Evolutionary conservation across 2,113 vertebrate genomes (phyloP).

Genomic region (Prinia subflava): DNA sequence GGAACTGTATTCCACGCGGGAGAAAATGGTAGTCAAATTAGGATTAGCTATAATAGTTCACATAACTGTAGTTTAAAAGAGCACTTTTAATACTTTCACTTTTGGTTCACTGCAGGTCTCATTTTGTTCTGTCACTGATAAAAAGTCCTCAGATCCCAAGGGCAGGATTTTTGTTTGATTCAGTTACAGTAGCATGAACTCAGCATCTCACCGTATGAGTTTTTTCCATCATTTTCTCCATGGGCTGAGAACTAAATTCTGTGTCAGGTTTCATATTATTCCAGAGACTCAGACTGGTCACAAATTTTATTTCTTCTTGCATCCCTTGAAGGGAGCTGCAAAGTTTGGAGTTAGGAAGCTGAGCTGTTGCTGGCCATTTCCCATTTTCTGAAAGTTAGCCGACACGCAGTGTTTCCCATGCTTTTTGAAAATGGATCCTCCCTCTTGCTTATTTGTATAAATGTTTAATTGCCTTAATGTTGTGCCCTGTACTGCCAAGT

Average conservation of each 20-base stretch:
- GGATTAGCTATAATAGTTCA: neutral
- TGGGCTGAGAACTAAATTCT: neutral
- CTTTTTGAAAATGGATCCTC: neutral
- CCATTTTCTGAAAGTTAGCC: neutral
- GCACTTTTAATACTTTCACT: neutral
- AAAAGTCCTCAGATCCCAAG: neutral
- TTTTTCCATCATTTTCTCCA: neutral
- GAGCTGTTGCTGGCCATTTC: neutral
- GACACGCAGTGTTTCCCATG: neutral
- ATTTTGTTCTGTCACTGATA: neutral
- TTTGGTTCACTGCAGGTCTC: neutral
- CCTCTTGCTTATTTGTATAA: neutral
- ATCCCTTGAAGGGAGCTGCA: neutral
- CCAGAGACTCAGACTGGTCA: neutral
- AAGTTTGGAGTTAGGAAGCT: neutral
- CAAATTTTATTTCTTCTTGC: neutral
- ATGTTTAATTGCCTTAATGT: neutral
- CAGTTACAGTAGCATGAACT: neutral
- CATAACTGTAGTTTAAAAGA: neutral
- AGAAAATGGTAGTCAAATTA: neutral
- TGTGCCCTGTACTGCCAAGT: neutral
- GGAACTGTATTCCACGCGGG: neutral
- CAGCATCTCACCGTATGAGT: accelerated
- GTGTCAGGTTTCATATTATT: neutral
- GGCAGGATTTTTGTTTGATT: neutral